Evolutionary conservation across 2,113 vertebrate species (phyloP), one percentile per base, ranked within the genome.

Genomic region (Equus przewalskii): DNA sequence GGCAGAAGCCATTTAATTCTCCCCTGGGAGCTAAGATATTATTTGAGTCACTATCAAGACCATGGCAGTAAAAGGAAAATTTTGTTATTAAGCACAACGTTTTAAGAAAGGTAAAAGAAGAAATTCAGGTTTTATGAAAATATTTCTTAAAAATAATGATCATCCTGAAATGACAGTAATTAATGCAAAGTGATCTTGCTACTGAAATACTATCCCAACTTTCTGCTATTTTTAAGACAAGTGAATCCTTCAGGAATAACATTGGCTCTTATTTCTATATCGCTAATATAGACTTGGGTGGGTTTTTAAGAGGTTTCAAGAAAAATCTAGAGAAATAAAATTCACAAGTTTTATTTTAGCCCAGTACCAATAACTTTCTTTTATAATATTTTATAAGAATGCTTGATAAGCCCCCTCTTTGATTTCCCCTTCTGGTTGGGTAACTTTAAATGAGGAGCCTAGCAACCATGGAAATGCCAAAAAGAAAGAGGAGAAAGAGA

Each of bases 1-100:
- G 91, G 89, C 85, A 95, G 73, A 93, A 95, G 81, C 85, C 93
- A 89, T 89, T 96, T 91, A 19, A 91, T 96, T 95, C 9, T 94
- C 72, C 95, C 30, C 30, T 65, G 22, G 89, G 72, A 90, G 62
- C 54, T 76, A 54, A 94, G 96, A 73, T 96, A 79, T 83, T 87
- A 91, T 89, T 89, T 97, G 72, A 92, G 21, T 83, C 96, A 67
- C 60, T 94, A 60, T 49, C 24, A 90, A 83, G 88, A 49, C 58
- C 49, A 64, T 75, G 7, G 41, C 60, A 95, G 10, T 62, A 91
- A 58, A 94, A 91, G 65, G 54, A 79, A 76, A 86, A 33, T 79
- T 90, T 62, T 73, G 30, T 65, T 91, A 83, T 79, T 88, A 54
- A 14, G 51, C 15, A 62, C 0, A 60, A 36, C 85, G 41, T 82